These are phyloP conservation scores for Molothrus ater DNA, from an alignment of 2,797 vertebrate genomes.

Conservation along the genomic window DNA sequence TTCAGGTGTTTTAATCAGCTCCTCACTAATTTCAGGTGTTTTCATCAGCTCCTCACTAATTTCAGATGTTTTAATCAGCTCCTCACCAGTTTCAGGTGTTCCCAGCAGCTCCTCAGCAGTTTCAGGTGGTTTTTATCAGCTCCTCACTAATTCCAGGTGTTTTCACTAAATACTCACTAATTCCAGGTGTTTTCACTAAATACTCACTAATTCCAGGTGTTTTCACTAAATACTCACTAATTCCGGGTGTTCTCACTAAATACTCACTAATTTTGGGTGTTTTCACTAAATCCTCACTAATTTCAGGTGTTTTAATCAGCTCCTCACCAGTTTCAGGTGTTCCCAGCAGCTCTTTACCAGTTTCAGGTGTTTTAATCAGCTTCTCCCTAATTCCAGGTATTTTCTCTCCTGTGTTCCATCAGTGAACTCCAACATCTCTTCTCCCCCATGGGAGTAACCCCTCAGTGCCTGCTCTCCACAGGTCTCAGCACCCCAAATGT, in stretches of 20 bases:
- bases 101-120: background rate
- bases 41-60: too few species aligned
- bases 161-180: fast-evolving
- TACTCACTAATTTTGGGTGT: too few species aligned
- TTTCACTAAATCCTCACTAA: fast-evolving
- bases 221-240: too few species aligned
- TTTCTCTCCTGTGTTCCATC: background rate
- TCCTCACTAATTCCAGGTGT: background rate
- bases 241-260: background rate
- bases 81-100: background rate
- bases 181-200: too few species aligned
- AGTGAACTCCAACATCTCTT: background rate
- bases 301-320: background rate
- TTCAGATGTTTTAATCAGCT: background rate
- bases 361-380: background rate
- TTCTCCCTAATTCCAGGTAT: background rate
- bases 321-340: too few species aligned
- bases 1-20: background rate
- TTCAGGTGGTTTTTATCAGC: background rate
- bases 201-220: too few species aligned
- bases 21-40: background rate
- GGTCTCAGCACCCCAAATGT: background rate
- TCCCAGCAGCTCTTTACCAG: fast-evolving
- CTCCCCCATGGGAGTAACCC: too few species aligned
- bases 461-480: too few species aligned